Percentiles rank a stretch among this genome's conserved stretches.
Evolutionary conservation across 53 echinoderm and acorn worm species (phyloP).

Genomic region (Henricia sp.): DNA sequence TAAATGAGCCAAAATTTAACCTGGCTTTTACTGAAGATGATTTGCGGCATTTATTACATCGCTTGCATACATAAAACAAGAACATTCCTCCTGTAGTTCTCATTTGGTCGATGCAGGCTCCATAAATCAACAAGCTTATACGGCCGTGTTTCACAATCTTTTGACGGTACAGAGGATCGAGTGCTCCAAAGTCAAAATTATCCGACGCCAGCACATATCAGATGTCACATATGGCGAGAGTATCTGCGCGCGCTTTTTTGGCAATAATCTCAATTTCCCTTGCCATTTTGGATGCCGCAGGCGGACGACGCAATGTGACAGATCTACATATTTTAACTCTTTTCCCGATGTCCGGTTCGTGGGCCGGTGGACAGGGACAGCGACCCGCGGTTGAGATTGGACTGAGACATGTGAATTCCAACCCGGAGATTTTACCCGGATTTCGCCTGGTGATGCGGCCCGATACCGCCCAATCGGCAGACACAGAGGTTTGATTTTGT

Average conservation of each 20-base stretch:
- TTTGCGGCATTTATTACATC: too few relatives aligned
- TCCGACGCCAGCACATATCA: too few relatives aligned
- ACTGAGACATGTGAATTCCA: conserved; percentile 65
- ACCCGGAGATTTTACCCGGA: conserved; percentile 64
- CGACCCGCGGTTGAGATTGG: conserved; percentile 70
- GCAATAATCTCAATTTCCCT: background rate
- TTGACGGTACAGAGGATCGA: too few relatives aligned
- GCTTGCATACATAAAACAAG: too few relatives aligned
- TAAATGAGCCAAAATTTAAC: too few relatives aligned
- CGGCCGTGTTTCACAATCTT: too few relatives aligned
- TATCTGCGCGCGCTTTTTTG: background rate
- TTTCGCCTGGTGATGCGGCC: conserved; percentile 66
- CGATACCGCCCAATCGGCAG: conserved; percentile 23
- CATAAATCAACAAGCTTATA: too few relatives aligned
- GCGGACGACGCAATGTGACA: conserved; percentile 4
- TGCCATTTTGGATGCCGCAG: background rate
- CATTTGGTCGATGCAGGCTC: too few relatives aligned
- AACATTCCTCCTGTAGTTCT: too few relatives aligned
- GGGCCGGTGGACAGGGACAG: conserved; percentile 81
- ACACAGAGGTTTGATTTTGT: conserved; percentile 56
- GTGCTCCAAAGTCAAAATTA: too few relatives aligned
- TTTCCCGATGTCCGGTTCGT: conserved; percentile 82
- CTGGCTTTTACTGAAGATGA: too few relatives aligned
- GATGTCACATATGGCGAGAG: background rate
- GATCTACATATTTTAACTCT: conserved; percentile 72